phyloP scores from a whole-genome alignment of 2,113 vertebrate species.

The Micronycteris hirsuta region DNA sequence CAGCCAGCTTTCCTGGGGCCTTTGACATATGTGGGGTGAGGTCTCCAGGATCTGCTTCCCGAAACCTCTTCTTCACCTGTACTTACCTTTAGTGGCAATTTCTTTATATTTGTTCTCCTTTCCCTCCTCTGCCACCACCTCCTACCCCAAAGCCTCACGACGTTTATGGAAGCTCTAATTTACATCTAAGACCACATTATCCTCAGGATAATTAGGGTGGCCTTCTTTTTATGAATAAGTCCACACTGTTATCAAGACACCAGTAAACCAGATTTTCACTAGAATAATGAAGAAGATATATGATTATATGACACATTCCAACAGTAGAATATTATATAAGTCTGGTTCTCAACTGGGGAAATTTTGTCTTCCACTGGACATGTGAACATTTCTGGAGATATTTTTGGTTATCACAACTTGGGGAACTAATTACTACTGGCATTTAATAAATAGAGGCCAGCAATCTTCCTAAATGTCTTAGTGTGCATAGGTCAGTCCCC shows the following conservation, averaged over 20 bases:
- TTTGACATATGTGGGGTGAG: neutral
- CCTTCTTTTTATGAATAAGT: neutral
- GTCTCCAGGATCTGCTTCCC: neutral
- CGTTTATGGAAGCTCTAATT: neutral
- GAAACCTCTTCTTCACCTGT: neutral
- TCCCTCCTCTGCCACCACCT: neutral
- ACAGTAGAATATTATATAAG: too few relatives aligned
- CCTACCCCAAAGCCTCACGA: neutral
- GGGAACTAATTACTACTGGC: too few relatives aligned
- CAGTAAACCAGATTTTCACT: neutral
- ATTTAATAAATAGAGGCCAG: too few relatives aligned
- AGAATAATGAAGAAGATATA: neutral
- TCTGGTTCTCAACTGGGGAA: too few relatives aligned
- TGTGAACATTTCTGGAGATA: too few relatives aligned
- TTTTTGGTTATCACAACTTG: too few relatives aligned
- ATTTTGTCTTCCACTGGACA: too few relatives aligned
- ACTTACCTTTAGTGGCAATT: too few relatives aligned
- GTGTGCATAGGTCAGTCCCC: fast-evolving
- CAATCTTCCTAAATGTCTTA: neutral
- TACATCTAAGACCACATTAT: neutral
- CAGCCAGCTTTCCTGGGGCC: neutral
- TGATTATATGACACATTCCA: neutral
- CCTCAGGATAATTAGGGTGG: neutral
- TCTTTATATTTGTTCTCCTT: neutral
- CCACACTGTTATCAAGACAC: neutral